Conservation (phyloP, 1,140 invertebrate genomes). For the Lepidotrigona ventralis region DNA sequence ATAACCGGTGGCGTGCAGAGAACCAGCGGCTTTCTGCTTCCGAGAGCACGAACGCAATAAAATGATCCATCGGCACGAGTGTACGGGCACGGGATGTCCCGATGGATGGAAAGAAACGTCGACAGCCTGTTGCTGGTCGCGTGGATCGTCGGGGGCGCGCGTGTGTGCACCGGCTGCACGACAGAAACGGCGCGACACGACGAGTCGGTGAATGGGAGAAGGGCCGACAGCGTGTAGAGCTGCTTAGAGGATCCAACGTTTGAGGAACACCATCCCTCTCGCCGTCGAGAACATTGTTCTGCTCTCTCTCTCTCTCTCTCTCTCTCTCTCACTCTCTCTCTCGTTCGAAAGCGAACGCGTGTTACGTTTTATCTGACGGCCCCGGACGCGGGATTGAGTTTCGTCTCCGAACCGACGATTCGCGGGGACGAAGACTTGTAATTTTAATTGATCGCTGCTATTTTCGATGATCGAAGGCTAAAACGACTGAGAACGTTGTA, state of each 20-base stretch:
- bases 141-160: conserved; percentile 65
- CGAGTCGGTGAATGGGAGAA: conserved; percentile 57
- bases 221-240: conserved; percentile 49
- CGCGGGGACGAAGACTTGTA: neutral
- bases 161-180: conserved; percentile 50
- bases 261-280: conserved; percentile 7
- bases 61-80: conserved; percentile 66
- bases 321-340: no score
- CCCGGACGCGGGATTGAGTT: neutral
- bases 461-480: no score
- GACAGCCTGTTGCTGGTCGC: conserved; percentile 76
- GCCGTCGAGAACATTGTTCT: conserved; percentile 21
- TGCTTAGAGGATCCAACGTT: conserved; percentile 45
- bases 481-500: no score
- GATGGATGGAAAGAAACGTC: conserved; percentile 43
- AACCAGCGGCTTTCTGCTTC: conserved; percentile 53
- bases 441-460: no score
- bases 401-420: neutral
- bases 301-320: no score
- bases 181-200: conserved; percentile 51
- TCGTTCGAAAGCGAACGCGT: neutral
- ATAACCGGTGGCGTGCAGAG: conserved; percentile 29
- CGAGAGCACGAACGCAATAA: conserved; percentile 62
- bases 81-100: conserved; percentile 32
- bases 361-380: neutral